Base-by-base conservation (phyloP, 2,888 invertebrate genomes). In the Ophion ventricosus region DNA sequence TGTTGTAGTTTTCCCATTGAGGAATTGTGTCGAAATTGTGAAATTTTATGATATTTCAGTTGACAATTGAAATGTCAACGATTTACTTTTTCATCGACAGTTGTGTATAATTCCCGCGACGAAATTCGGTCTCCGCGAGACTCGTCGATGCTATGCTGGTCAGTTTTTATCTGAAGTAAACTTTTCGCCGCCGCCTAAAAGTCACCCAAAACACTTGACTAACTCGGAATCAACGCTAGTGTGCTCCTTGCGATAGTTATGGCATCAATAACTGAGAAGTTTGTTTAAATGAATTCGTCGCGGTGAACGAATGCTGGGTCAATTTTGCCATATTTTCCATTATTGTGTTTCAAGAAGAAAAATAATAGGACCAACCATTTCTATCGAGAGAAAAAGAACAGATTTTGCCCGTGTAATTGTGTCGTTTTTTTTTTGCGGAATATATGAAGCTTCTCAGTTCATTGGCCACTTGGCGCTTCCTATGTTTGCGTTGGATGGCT, bases 91-190 rank as follows among this genome's bases (percentile, higher is more conserved):
- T n/a, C 64, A 8, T 64, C 20, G 29, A 40, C 64, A 64, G 40
- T 64, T 64, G 20, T n/a, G 20, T 64, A 40, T 64, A 64, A 64
- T 64, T 40, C n/a, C 8, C 35, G 35, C 64, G 23, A 66, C 40
- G n/a, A 40, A 40, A 40, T 66, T 23, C 64, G 40, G 40, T 40
- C 40, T 66, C 64, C 40, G n/a, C 20, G 40, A 40, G 26, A 40
- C 40, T 40, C 20, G 35, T 35, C 40, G 40, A 64, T 35, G 20
- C 20, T 40, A 64, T 35, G 20, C 20, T 40, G 64, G 64, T 66
- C 64, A 66, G 64, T 66, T 40, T 66, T 66, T 40, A 29, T 20
- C 35, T 40, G 11, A 64, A 40, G n/a, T 64, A 64, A 64, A 64
- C 64, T 35, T 64, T n/a, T 29, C 5, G 0, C 35, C 20, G 35